A percentile compares a stretch with the other conserved stretches of the same genome.
These are phyloP conservation scores for Dendrolimus houi DNA, from an alignment of 2,888 invertebrate species.

Conservation along the genomic window DNA sequence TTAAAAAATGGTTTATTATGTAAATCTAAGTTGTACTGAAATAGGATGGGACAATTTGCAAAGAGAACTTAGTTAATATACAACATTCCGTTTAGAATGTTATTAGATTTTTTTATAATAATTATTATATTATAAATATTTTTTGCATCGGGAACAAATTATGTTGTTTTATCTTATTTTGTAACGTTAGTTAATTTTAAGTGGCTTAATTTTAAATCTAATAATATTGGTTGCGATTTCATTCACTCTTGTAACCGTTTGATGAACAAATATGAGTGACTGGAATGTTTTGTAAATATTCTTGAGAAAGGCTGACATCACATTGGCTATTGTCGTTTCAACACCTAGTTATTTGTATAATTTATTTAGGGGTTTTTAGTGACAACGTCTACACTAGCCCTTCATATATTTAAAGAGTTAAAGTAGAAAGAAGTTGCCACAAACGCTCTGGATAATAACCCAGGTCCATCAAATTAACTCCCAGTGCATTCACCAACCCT, in stretches of 20 bases:
- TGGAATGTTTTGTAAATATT: too few species aligned
- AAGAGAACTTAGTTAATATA: constrained; percentile 74
- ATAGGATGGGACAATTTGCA: constrained; percentile 76
- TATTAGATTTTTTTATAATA: constrained; percentile 65
- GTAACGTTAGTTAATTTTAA: constrained; percentile 75
- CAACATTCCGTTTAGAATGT: constrained; percentile 76
- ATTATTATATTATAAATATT: constrained; percentile 54
- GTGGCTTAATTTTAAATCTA: constrained; percentile 67
- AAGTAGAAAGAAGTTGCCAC: too few species aligned
- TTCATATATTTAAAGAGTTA: too few species aligned
- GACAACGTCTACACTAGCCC: too few species aligned
- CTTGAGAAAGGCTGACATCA: too few species aligned
- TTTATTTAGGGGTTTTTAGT: too few species aligned
- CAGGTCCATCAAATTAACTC: too few species aligned
- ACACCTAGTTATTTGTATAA: too few species aligned
- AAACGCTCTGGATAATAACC: too few species aligned
- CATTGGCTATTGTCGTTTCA: too few species aligned
- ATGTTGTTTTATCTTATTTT: constrained; percentile 76
- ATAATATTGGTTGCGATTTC: constrained; percentile 41
- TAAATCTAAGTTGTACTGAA: constrained; percentile 68
- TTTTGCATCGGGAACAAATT: constrained; percentile 74
- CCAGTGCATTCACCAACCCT: too few species aligned
- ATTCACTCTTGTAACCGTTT: neutral
- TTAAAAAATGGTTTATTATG: constrained; percentile 65
- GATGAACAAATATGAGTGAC: too few species aligned